Evolutionary conservation across 1,140 invertebrate species (phyloP).

Genomic region (Lepidurus arcticus): DNA sequence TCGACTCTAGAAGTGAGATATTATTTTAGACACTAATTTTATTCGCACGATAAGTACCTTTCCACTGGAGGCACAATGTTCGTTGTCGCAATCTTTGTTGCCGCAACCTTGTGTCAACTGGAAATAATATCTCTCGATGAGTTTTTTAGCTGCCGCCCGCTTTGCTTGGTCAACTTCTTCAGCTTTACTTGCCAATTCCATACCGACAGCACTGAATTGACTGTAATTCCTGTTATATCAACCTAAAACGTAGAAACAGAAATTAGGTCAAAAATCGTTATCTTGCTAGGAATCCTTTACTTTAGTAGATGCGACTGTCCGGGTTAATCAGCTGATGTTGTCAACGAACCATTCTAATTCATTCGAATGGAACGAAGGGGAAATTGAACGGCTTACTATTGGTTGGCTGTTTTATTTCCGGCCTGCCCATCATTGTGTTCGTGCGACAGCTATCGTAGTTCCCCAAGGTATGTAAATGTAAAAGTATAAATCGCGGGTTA

Average conservation of each 20-base stretch:
- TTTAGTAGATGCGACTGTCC: not conserved
- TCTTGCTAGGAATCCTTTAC: not conserved
- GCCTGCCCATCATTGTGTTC: no score
- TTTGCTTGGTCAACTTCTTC: slow-evolving; percentile 57
- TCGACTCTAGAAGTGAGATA: slow-evolving; percentile 51
- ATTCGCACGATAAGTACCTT: slow-evolving; percentile 51
- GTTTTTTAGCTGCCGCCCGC: slow-evolving; percentile 74
- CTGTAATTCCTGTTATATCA: not conserved
- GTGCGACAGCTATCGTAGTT: no score
- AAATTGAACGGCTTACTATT: no score
- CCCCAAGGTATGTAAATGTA: no score
- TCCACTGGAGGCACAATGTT: slow-evolving; percentile 80
- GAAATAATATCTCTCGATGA: slow-evolving; percentile 88
- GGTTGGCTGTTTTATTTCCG: no score
- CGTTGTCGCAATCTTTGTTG: slow-evolving; percentile 73
- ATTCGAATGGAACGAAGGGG: not conserved
- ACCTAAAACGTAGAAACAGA: not conserved
- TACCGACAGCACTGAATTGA: not conserved
- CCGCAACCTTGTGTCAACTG: slow-evolving; percentile 86
- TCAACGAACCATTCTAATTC: not conserved
- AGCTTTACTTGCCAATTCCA: not conserved
- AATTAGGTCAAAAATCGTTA: not conserved
- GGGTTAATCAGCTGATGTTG: not conserved
- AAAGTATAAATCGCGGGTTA: no score
- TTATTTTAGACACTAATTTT: slow-evolving; percentile 16